Percentiles rank a stretch among this genome's conserved stretches.
phyloP scores from a whole-genome alignment of 2,797 vertebrate genomes.

The Sebastes trivittatus region DNA sequence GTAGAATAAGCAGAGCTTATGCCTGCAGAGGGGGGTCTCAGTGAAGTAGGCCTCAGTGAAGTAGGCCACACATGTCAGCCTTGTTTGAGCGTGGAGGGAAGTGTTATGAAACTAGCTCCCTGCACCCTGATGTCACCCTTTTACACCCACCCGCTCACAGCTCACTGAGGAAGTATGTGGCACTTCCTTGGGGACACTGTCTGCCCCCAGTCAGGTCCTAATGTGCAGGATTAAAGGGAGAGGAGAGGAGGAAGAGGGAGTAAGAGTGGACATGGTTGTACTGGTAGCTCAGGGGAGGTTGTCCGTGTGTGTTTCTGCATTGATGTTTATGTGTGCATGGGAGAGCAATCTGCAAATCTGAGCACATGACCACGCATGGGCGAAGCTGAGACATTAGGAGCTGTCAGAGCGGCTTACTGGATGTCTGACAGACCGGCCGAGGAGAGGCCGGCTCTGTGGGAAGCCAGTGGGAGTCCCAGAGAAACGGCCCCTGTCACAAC shows the following conservation, averaged over 20 bases:
- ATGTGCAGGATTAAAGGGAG: constrained; percentile 4
- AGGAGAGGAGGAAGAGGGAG: not conserved
- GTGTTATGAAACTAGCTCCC: constrained; percentile 31
- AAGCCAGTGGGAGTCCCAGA: constrained; percentile 40
- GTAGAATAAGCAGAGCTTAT: not conserved
- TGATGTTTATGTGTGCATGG: not conserved
- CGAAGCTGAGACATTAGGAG: constrained; percentile 31
- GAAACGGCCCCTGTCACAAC: constrained; percentile 47
- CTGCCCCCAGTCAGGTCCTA: not conserved
- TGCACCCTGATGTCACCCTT: constrained; percentile 21
- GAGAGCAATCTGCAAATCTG: constrained; percentile 25
- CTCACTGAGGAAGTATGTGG: constrained; percentile 3
- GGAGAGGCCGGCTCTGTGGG: constrained; percentile 6
- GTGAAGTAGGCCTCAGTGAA: constrained; percentile 7
- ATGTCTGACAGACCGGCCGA: constrained; percentile 23
- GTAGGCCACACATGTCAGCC: constrained; percentile 15
- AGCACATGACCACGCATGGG: constrained; percentile 9
- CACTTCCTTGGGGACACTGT: constrained; percentile 1
- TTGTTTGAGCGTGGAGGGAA: not conserved
- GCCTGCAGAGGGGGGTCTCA: not conserved
- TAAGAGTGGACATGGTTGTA: constrained; percentile 17
- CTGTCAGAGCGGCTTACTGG: constrained; percentile 41
- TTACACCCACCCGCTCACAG: not conserved
- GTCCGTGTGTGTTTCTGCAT: not conserved
- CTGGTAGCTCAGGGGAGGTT: not conserved